Evolutionary conservation across 2,888 invertebrate species (phyloP), one percentile per base, ranked within the genome.

Genomic region (Oscheius sp.): DNA sequence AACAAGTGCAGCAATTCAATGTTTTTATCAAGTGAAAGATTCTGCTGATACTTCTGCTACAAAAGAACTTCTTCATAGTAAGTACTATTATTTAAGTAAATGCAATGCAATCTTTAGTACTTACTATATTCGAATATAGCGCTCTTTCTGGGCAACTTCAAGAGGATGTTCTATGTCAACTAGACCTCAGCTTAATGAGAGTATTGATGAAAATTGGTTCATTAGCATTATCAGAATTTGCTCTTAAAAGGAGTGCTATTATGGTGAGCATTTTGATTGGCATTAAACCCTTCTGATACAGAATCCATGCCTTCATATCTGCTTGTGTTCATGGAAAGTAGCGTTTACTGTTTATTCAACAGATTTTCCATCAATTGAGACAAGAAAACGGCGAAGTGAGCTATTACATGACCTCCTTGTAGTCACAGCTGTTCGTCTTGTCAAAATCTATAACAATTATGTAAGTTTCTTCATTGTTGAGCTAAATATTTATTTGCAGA

Each of bases 381-480:
- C 34, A 6, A n/a, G 34, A 10, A 3, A 33, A 10, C 55, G 55
- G 23, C n/a, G 34, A 4, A 33, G 23, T 0, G 5, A 8, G n/a
- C 17, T 55, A n/a, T 17, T 55, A 34, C 23, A 55, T 2, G 55
- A 55, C 1, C 20, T 55, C 10, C 20, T 55, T 5, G 15, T 34
- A 17, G 17, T 3, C 2, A 55, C 23, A 3, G 37, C 17, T 55
- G n/a, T 33, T 34, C 20, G 33, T 8, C 55, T 55, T 12, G 37
- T 55, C 17, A 55, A 55, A 55, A 55, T 55, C 34, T 55, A 34
- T 34, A 34, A 34, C 33, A 31, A 55, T 33, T 55, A 55, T 33
- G 55, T 55, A 15, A 17, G 55, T 37, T 34, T 37, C 17, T 5
- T 20, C 20, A 42, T 12, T 42, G 15, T 42, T 42, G 42, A 8